A percentile compares a stretch with the other conserved stretches of the same genome.
Conservation (phyloP, 2,888 invertebrate species). For the Mesorhabditis spiculigera region DNA sequence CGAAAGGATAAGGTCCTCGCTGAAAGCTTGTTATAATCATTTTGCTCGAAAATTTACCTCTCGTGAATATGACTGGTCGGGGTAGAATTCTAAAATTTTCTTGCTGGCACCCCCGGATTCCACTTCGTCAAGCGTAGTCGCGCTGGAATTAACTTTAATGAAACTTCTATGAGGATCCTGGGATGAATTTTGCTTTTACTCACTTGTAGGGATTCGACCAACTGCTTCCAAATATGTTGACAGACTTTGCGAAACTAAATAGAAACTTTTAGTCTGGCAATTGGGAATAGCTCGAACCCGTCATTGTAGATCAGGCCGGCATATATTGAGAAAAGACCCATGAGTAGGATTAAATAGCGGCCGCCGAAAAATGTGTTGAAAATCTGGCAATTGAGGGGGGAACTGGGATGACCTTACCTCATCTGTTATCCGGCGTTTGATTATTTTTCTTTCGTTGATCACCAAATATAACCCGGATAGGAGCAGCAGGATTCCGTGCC, state of each 20-base stretch:
- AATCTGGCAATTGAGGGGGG: slow-evolving; percentile 51
- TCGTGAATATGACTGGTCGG: slow-evolving; percentile 59
- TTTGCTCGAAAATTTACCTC: slow-evolving; percentile 31
- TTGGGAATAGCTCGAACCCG: slow-evolving; percentile 20
- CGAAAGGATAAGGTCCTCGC: slow-evolving; percentile 60
- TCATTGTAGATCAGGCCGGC: slow-evolving; percentile 59
- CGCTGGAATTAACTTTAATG: no score
- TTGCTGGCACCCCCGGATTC: no score
- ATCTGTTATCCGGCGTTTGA: slow-evolving; percentile 62
- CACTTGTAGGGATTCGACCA: slow-evolving; percentile 58
- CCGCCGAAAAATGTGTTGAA: slow-evolving; percentile 59
- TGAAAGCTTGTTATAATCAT: slow-evolving; percentile 20
- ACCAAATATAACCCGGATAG: slow-evolving; percentile 77
- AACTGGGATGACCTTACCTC: slow-evolving; percentile 15
- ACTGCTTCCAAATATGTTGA: slow-evolving; percentile 62
- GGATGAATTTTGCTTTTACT: neutral
- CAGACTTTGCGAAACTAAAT: slow-evolving; percentile 55
- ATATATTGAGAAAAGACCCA: slow-evolving; percentile 59
- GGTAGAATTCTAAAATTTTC: slow-evolving; percentile 24
- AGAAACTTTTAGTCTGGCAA: neutral
- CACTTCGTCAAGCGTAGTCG: no score
- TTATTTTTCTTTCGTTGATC: slow-evolving; percentile 85
- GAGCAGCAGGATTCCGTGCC: slow-evolving; percentile 86
- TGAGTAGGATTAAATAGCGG: slow-evolving; percentile 58
- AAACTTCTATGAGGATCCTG: no score